These are phyloP conservation scores for Tetranychus truncatus DNA, from an alignment of 2,888 invertebrate species.

Conservation along the genomic window DNA sequence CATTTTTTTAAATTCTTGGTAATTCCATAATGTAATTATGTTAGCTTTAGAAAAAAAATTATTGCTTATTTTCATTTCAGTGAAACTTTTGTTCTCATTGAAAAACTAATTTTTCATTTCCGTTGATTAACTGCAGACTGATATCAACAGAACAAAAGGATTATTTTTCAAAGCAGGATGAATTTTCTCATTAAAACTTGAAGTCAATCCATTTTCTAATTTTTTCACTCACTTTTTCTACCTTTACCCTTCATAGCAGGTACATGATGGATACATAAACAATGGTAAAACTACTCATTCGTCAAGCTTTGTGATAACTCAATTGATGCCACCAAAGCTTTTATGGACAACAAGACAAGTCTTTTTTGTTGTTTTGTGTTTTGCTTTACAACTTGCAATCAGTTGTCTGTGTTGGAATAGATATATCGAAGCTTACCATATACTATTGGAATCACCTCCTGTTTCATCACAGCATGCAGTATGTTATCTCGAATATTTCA, in stretches of 20 bases:
- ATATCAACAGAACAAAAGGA: too few species aligned
- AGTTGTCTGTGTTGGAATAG: conserved; percentile 66
- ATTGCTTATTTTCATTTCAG: background rate
- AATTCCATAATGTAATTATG: background rate
- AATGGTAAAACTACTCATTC: background rate
- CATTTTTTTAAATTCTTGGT: conserved; percentile 13
- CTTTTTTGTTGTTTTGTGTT: conserved; percentile 36
- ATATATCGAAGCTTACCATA: conserved; percentile 59
- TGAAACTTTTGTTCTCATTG: background rate
- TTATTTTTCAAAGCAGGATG: background rate
- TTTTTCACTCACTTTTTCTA: too few species aligned
- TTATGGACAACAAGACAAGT: conserved; percentile 38
- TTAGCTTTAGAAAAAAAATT: background rate
- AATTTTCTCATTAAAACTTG: background rate
- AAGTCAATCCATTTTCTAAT: too few species aligned
- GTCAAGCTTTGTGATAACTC: conserved; percentile 16
- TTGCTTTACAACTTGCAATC: conserved; percentile 43
- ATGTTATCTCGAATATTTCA: background rate
- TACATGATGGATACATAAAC: conserved; percentile 8
- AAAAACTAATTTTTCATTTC: background rate
- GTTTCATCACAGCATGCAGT: conserved; percentile 22
- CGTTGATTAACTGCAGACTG: background rate
- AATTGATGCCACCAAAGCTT: conserved; percentile 14
- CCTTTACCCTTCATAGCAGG: conserved; percentile 5
- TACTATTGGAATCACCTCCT: conserved; percentile 45